Evolutionary conservation across 2,113 vertebrate species (phyloP).

Genomic region (Phaethon lepturus): DNA sequence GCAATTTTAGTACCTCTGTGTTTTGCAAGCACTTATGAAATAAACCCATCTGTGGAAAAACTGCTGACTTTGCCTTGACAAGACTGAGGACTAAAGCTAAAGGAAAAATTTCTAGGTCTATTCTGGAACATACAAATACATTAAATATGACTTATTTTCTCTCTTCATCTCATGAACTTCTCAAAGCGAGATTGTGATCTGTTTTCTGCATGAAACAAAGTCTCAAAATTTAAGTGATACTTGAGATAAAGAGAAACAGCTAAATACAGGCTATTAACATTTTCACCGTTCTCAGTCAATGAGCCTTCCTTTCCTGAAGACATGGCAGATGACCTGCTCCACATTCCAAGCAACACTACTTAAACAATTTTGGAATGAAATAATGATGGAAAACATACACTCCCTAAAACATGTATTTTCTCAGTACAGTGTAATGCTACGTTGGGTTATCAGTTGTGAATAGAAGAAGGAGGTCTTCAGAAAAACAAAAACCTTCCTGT

Average conservation of each 20-base stretch:
- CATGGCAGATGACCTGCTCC: background rate
- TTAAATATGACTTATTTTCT: background rate
- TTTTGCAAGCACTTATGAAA: background rate
- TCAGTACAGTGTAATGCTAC: background rate
- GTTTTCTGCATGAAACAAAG: background rate
- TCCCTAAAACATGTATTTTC: background rate
- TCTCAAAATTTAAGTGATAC: background rate
- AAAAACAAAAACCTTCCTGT: background rate
- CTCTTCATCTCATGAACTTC: background rate
- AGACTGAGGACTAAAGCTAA: background rate
- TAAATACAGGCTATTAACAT: background rate
- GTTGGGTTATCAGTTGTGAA: background rate
- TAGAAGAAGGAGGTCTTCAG: background rate
- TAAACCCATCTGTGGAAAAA: background rate
- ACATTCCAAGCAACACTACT: background rate
- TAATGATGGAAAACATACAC: fast-evolving
- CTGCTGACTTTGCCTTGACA: background rate
- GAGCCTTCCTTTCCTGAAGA: background rate
- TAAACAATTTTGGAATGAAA: background rate
- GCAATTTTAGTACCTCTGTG: background rate
- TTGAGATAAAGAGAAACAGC: background rate
- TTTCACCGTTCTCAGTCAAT: background rate
- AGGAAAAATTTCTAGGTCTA: background rate
- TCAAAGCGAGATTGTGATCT: background rate
- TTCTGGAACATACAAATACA: background rate